phyloP scores from a whole-genome alignment of 1,140 invertebrate species.

The Notospermus geniculatus region DNA sequence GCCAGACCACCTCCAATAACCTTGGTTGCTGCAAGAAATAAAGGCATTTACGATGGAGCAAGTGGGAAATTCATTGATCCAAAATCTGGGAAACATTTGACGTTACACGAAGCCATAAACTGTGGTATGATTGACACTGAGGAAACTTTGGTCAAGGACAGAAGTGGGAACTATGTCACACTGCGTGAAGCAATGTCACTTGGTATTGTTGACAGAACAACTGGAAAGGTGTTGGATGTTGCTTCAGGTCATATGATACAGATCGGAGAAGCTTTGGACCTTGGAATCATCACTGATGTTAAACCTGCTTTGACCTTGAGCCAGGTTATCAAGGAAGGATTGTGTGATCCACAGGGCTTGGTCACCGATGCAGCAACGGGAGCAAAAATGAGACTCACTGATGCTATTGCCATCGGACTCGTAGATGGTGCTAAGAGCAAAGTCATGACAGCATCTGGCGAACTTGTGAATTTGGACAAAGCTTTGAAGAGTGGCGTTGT shows the following conservation, averaged over 20 bases:
- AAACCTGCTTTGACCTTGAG: conserved; percentile 6
- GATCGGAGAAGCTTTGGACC: conserved; percentile 70
- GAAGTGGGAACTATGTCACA: conserved; percentile 64
- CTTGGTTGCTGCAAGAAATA: neutral
- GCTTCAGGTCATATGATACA: conserved; percentile 70
- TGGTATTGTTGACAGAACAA: conserved; percentile 74
- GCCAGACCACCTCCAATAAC: neutral
- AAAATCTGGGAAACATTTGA: neutral
- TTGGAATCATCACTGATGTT: conserved; percentile 42
- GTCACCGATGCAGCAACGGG: conserved; percentile 30
- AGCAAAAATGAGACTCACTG: conserved; percentile 33
- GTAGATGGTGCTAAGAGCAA: conserved; percentile 2
- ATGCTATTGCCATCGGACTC: neutral
- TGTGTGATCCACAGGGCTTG: conserved; percentile 2
- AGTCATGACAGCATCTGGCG: conserved; percentile 14
- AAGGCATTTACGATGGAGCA: neutral
- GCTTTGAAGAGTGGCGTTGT: conserved; percentile 51
- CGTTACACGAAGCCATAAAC: conserved; percentile 1
- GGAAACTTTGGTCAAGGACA: neutral
- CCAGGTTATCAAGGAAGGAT: neutral
- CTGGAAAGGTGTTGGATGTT: conserved; percentile 76
- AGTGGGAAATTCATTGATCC: conserved; percentile 1
- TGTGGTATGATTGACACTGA: neutral
- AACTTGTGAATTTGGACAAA: conserved; percentile 37
- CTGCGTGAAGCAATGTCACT: conserved; percentile 77